Evolutionary conservation across 2,797 vertebrate genomes (phyloP), one percentile per base, ranked within the genome.

Genomic region (Hybognathus amarus): DNA sequence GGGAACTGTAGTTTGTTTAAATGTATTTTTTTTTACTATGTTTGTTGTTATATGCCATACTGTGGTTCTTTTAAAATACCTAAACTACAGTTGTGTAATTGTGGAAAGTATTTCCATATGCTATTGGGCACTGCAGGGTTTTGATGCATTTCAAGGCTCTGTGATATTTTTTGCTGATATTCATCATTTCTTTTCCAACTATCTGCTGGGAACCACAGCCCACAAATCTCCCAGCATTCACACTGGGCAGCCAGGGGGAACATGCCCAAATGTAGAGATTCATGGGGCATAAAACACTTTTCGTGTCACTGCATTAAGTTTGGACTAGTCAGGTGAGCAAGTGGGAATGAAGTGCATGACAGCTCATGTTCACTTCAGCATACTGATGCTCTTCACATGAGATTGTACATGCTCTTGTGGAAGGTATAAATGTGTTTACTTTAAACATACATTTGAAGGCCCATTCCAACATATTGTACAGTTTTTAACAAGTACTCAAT

Each of bases 191-290:
- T 79, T 59, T 45, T 79, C 61, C 82, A 78, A 85, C 85, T 84
- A 79, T 77, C 88, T 84, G 85, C 86, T 76, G 90, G 87, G 87
- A 89, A 87, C 82, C 84, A 86, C 77, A 85, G 80, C 84, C 87
- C 87, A 91, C 90, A 91, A 91, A 91, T 92, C 90, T 90, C 77
- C 64, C 69, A 73, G 50, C 85, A 88, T 83, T 59, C 88, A 80
- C 86, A 36, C 59, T 52, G 85, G 88, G 82, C 91, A 85, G 71
- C 87, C 59, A 61, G 80, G 42, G 64, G 83, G 76, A 80, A 36
- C 61, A 84, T 87, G 88, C 91, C 90, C 89, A 87, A 84, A 90
- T 87, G 87, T 87, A 66, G 63, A 89, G 89, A 93, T 91, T 91
- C 87, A 92, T 92, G 85, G 85, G 79, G 76, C 82, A 77, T 85